Evolutionary conservation across 2,797 vertebrate species (phyloP).

Genomic region (Sciurus carolinensis): DNA sequence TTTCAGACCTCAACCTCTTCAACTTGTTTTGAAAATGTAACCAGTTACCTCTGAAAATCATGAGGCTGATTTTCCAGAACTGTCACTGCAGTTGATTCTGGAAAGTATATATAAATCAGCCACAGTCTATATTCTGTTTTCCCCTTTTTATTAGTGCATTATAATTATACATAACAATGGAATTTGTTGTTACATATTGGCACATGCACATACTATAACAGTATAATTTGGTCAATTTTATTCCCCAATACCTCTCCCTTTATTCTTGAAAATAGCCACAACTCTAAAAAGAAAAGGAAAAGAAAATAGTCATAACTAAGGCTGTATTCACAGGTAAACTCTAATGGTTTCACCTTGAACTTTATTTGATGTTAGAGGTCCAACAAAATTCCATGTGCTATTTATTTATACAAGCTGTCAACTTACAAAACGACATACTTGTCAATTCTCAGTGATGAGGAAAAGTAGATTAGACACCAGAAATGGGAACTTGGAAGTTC

Average conservation of each 20-base stretch:
- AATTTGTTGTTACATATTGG: too few species aligned
- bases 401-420: conserved; percentile 62
- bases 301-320: conserved; percentile 11
- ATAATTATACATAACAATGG: too few species aligned
- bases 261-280: not conserved
- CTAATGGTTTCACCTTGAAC: conserved; percentile 47
- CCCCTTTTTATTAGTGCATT: too few species aligned
- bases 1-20: conserved; percentile 26
- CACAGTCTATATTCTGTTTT: not conserved
- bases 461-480: not conserved
- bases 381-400: conserved; percentile 65
- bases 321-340: not conserved
- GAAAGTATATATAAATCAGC: conserved; percentile 40
- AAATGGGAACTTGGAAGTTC: not conserved
- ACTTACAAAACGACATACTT: not conserved
- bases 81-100: not conserved
- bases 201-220: too few species aligned
- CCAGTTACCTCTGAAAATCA: conserved; percentile 8
- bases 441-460: not conserved
- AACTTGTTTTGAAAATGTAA: not conserved
- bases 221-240: too few species aligned
- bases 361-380: conserved; percentile 59
- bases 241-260: too few species aligned
- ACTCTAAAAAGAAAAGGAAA: too few species aligned
- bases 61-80: not conserved